Base-by-base conservation (phyloP, 2,888 invertebrate genomes). In the Phyllotreta cruciferae region DNA sequence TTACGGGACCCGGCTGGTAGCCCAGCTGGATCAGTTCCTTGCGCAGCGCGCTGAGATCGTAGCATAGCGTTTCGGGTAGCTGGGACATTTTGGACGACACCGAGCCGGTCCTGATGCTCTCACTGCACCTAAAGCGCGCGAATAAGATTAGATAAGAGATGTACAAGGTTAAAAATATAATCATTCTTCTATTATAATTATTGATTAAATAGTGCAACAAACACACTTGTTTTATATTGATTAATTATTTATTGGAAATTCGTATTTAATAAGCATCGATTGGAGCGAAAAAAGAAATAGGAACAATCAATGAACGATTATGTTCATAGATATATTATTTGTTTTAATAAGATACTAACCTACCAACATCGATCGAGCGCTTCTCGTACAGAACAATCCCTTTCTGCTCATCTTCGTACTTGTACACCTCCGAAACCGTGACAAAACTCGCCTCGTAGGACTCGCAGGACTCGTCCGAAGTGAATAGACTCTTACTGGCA, bases 1-100 rank as follows among this genome's bases (percentile, higher is more conserved):
- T 90, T 70, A 96, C 90, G 1, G 96, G 96, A 0, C 96, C 96
- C 6, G 82, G 83, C 6, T 89, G 87, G 63, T 73, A 81, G 0
- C 94, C 94, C 11, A 87, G 82, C 6, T 82, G 79, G 0, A 85
- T 83, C 39, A 94, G 80, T 73, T 90, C 90, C 0, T 84, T 82
- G 49, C 90, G 82, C 1, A 93, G 79, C 0, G 85, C 84, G 66
- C 87, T 86, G 10, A 89, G 87, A 72, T 91, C 90, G 69, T 88
- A 90, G 68, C 88, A 87, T 24, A 88, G 78, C 0, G 86, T 85
- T 0, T 86, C 76, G 0, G 89, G 88, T 0, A 89, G 80, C n/a
- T 78, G 79, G 6, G 78, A 77, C 53, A 77, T 64, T 56, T 73
- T 77, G 1, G 75, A 75, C n/a, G 73, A 71, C 14, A 72, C 63